Conservation (phyloP, 2,113 vertebrate genomes). For the Malurus elegans region DNA sequence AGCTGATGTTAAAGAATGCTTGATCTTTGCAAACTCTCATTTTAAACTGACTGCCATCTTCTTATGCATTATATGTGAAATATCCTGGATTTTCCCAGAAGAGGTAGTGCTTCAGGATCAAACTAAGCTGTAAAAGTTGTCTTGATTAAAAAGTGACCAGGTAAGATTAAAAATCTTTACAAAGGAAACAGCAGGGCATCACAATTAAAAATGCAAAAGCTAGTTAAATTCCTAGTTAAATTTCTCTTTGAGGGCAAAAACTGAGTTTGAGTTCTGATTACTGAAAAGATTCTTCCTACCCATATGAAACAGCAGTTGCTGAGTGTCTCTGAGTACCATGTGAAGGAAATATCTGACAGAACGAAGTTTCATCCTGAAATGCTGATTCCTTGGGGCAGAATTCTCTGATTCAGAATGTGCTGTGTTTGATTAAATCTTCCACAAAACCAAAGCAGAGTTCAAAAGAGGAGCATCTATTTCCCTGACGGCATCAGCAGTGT, state of each 20-base stretch:
- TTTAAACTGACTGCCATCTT: neutral
- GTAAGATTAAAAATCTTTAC: neutral
- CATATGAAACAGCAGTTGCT: neutral
- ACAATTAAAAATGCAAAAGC: neutral
- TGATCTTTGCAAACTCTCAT: neutral
- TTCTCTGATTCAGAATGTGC: neutral
- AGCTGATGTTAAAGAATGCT: neutral
- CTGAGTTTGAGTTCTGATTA: neutral
- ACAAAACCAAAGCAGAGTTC: constrained; percentile 23
- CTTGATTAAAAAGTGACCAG: neutral
- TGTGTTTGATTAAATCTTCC: constrained; percentile 28
- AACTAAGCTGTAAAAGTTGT: neutral
- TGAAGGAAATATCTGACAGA: constrained; percentile 4
- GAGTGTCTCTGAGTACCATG: neutral
- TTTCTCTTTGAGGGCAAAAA: neutral
- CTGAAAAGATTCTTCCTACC: neutral
- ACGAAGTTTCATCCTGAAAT: neutral
- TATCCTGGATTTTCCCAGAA: neutral
- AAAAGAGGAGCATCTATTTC: constrained; percentile 20
- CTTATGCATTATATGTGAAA: neutral
- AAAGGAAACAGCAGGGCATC: neutral
- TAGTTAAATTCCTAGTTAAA: neutral
- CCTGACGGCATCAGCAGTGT: neutral
- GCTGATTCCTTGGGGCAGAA: neutral
- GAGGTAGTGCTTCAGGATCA: neutral